Evolutionary conservation across 2,113 vertebrate species (phyloP), one percentile per base, ranked within the genome.

Genomic region (Neomonachus schauinslandi): DNA sequence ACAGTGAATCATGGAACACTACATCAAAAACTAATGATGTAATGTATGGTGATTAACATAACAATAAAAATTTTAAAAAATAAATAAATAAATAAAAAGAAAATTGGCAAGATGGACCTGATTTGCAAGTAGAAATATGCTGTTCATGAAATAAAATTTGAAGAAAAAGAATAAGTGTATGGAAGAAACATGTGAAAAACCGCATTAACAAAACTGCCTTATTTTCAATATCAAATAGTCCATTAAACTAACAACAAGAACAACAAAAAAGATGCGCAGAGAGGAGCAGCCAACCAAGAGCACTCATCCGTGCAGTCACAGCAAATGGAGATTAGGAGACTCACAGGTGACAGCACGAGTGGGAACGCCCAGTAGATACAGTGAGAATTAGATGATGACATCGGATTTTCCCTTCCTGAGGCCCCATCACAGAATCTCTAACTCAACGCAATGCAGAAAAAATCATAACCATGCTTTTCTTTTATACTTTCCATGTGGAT

Each of bases 221-320:
- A 11, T 61, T 59, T 90, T 74, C 7, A 11, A 2, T 76, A 36
- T n/a, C 19, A 55, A 49, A 57, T 36, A 22, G 49, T n/a, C 19
- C 31, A 72, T 71, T 36, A 69, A 46, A 36, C 4, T 18, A 89
- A 26, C 16, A 69, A 49, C 77, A 77, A 77, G n/a, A 55, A 36
- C 0, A 57, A 39, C 16, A 55, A 24, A 36, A 51, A 57, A 57
- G 5, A n/a, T 15, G 13, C 2, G 3, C 3, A 21, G 13, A 33
- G 53, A 67, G 0, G 57, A 21, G 1, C 6, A 39, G 2, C 0
- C 5, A 16, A 26, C 1, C 1, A 13, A 57, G 28, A 6, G 7
- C 24, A 33, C 15, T 46, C 1, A 5, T 24, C 3, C 21, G 5
- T 1, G n/a, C 0, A 1, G 11, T 36, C 16, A 8, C 0, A 19